Conservation (phyloP, 2,113 vertebrate species). For the Coryphaenoides rupestris region DNA sequence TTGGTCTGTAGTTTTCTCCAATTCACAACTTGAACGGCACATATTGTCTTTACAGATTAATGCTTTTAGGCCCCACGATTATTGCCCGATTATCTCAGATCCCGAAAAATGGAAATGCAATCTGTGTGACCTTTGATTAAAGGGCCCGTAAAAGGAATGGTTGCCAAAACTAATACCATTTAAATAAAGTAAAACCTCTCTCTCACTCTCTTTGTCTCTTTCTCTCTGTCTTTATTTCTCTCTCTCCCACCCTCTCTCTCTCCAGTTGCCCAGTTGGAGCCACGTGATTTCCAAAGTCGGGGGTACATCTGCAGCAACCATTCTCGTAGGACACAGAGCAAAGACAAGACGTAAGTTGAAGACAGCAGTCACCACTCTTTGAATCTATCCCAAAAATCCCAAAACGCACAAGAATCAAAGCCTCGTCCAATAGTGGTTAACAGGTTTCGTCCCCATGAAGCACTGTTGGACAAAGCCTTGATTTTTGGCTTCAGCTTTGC, state of each 20-base stretch:
- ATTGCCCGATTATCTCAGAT: too few species aligned
- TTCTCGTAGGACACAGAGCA: constrained; percentile 9
- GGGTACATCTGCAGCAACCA: constrained; percentile 29
- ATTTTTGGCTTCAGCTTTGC: not conserved
- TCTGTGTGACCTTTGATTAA: too few species aligned
- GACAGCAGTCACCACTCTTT: not conserved
- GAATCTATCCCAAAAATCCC: not conserved
- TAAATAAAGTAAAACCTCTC: too few species aligned
- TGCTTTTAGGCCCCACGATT: too few species aligned
- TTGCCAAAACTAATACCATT: too few species aligned
- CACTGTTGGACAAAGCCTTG: not conserved
- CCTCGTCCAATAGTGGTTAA: not conserved
- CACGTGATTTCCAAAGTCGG: constrained; percentile 41
- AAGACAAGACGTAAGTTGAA: constrained; percentile 33
- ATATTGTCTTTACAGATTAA: too few species aligned
- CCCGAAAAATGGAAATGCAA: too few species aligned
- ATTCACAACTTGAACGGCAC: too few species aligned
- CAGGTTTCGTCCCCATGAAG: not conserved
- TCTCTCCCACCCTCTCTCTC: not conserved
- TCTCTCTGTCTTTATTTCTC: not conserved
- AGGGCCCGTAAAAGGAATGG: too few species aligned
- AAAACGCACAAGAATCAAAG: not conserved
- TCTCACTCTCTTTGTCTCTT: not conserved
- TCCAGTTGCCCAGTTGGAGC: constrained; percentile 27
- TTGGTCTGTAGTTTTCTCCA: too few species aligned